Evolutionary conservation across 2,113 vertebrate genomes (phyloP), one percentile per base, ranked within the genome.

Genomic region (Macaca nemestrina): DNA sequence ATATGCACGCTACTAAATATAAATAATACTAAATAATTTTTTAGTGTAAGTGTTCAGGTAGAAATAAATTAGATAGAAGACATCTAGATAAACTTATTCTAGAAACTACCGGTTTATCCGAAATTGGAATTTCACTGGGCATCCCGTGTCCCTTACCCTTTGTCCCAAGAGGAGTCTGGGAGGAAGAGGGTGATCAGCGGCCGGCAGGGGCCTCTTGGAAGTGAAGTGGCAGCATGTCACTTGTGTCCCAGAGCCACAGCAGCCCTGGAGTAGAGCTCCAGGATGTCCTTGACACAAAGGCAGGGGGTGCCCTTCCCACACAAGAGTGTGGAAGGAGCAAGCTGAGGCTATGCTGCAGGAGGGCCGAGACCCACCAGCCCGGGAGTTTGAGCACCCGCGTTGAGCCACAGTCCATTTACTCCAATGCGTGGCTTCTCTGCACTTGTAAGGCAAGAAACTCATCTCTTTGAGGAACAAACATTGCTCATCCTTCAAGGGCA

Each of bases 401-500:
- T 35, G 82, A 68, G 27, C 1, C 0, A 4, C 0, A 0, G 43
- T 67, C n/a, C 76, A 1, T 1, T 68, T 3, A 14, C 50, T 43
- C 16, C 2, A 16, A 5, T 38, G 75, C 78, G 61, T 67, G 43
- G 18, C n/a, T 45, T 64, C 90, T 52, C 11, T 48, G 43, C 25
- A 27, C 25, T 73, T 23, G 25, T 55, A 68, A 43, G 40, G 22
- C 61, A 32, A 64, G 52, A 52, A 3, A 20, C 32, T 80, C 45
- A 27, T 14, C 6, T 43, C 50, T 64, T 30, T 13, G 45, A 32
- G 52, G 59, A 12, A 30, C 8, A 73, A 45, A 2, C n/a, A 45
- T 72, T 57, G 13, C 6, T 72, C 81, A 78, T 6, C 20, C 45
- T 59, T 57, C 73, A 55, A 27, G 73, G 67, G 27, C 57, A 18